These are phyloP conservation scores for Nematostella vectensis DNA, from an alignment of 92 coral and sea anemone genomes.

Conservation along the genomic window DNA sequence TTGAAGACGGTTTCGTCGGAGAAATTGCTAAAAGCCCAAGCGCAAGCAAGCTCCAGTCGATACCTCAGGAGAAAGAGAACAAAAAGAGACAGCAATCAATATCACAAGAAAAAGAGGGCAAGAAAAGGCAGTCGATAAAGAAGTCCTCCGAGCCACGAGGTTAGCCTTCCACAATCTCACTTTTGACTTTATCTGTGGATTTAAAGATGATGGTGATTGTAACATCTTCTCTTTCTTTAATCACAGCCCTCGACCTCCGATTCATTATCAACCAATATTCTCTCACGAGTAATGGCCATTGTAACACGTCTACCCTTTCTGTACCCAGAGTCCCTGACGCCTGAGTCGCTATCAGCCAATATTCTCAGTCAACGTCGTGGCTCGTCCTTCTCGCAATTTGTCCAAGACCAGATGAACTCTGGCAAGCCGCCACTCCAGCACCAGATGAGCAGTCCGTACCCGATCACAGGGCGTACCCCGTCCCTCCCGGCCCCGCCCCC, in stretches of 20 bases:
- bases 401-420: slow-evolving; percentile 5
- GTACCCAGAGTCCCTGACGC: slow-evolving; percentile 44
- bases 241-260: too few species aligned
- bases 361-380: slow-evolving; percentile 70
- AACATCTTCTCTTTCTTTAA: too few species aligned
- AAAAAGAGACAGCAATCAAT: neutral
- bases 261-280: too few species aligned
- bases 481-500: slow-evolving; percentile 69
- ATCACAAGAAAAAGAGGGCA: neutral
- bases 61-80: neutral
- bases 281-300: too few species aligned
- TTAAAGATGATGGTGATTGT: too few species aligned
- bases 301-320: too few species aligned
- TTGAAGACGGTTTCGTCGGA: neutral
- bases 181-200: too few species aligned
- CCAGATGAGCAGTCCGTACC: slow-evolving; percentile 49
- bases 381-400: slow-evolving; percentile 36
- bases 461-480: slow-evolving; percentile 55
- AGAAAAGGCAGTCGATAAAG: neutral
- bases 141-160: neutral
- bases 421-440: slow-evolving; percentile 51
- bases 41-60: neutral
- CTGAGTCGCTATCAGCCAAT: slow-evolving; percentile 29
- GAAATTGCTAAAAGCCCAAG: neutral
- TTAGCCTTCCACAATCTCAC: too few species aligned